Conservation (phyloP, 64 coral and sea anemone genomes). For the Actinia tenebrosa region DNA sequence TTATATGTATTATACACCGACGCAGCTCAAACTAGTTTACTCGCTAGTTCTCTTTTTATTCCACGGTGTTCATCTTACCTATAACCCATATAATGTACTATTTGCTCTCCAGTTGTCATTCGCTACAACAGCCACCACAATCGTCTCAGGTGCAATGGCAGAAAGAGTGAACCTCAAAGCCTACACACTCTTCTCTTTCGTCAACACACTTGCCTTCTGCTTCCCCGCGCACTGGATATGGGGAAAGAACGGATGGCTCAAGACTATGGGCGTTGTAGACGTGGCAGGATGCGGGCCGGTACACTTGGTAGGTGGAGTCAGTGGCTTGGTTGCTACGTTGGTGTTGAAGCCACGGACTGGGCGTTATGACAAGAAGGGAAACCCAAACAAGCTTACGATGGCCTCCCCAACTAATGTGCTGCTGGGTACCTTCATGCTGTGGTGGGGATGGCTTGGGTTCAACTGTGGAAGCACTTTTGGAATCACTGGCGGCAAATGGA, state of each 20-base stretch:
- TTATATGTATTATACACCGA: too few species aligned
- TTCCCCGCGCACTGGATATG: conserved; percentile 50
- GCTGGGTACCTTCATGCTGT: conserved; percentile 72
- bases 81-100: neutral
- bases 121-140: conserved; percentile 43
- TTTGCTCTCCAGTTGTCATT: conserved; percentile 22
- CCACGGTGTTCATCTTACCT: neutral
- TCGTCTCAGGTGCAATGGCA: conserved; percentile 51
- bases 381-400: conserved; percentile 6
- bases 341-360: conserved; percentile 56
- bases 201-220: conserved; percentile 30
- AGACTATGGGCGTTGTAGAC: conserved; percentile 23
- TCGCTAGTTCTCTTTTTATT: too few species aligned
- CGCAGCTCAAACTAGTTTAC: too few species aligned
- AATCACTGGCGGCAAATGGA: conserved; percentile 60
- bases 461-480: conserved; percentile 84
- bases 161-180: conserved; percentile 45
- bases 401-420: conserved; percentile 68
- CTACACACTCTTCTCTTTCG: conserved; percentile 37
- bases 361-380: conserved; percentile 21
- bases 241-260: conserved; percentile 31
- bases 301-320: conserved; percentile 40
- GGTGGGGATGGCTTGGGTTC: conserved; percentile 86
- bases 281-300: conserved; percentile 42
- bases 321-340: conserved; percentile 56